Base-by-base conservation (phyloP, 2,888 invertebrate genomes). In the Liopterus haemorrhoidalis region DNA sequence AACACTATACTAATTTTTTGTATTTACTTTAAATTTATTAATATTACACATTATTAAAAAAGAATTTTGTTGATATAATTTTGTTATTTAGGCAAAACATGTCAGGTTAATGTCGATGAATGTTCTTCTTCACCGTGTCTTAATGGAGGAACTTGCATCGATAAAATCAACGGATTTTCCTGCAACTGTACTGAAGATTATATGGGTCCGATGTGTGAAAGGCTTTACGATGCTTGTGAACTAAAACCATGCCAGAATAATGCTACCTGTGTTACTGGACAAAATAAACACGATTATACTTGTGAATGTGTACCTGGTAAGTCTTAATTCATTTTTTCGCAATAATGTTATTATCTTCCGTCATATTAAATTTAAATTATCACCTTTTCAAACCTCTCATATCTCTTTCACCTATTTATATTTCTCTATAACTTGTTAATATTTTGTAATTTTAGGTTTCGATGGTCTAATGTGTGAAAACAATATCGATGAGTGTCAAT, bases 401-500 rank as follows among this genome's bases (percentile, higher is more conserved):
- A 14, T n/a, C 27, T 39, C n/a, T 6, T 28, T 12, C n/a, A n/a
- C n/a, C n/a, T n/a, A n/a, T n/a, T n/a, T n/a, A 19, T 22, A 12
- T 31, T 30, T 63, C 63, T 39, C 24, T 32, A 37, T 9, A 30
- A n/a, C 21, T 4, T 43, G 4, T 35, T 39, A 21, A 24, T 37
- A 4, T 12, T 22, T 39, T 31, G 18, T 40, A 32, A 30, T 51
- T 53, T 9, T 53, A 64, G 73, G 85, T 21, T 85, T 74, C 68
- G 75, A 76, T 53, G 85, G 85, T 16, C 65, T 70, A 28, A 58
- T 65, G 12, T 86, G 86, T 68, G 81, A 84, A 55, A 64, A 66
- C 48, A 73, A 81, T 58, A 72, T 76, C 15, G 78, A 85, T 66
- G 83, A 85, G 57, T 83, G 84, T 62, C 49, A 66, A n/a, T 70